Evolutionary conservation across 2,888 invertebrate species (phyloP).

Genomic region (Apodemia duryi): DNA sequence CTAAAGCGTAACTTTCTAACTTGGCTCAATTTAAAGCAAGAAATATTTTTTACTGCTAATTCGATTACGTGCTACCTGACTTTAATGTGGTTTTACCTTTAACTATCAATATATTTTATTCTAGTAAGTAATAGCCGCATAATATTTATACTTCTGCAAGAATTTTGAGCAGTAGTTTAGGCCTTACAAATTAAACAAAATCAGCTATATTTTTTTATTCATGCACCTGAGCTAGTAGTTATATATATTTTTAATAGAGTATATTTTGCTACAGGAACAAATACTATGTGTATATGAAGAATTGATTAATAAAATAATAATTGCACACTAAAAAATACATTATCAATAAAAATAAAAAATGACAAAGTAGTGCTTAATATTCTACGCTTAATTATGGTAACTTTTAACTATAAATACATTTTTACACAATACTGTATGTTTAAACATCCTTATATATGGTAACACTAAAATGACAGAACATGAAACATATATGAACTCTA

Average conservation of each 20-base stretch:
- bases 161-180: not conserved
- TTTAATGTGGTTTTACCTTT: not conserved
- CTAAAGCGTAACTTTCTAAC: too few species aligned
- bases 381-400: slow-evolving; percentile 31
- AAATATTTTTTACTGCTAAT: too few species aligned
- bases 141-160: not conserved
- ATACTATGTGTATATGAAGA: not conserved
- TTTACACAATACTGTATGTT: slow-evolving; percentile 23
- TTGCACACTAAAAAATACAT: not conserved
- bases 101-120: not conserved
- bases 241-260: slow-evolving; percentile 2
- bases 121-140: not conserved
- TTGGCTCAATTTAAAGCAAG: too few species aligned
- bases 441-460: slow-evolving; percentile 19
- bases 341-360: not conserved
- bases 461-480: slow-evolving; percentile 20
- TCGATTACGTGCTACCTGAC: not conserved
- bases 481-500: not conserved
- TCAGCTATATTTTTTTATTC: not conserved
- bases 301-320: not conserved
- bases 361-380: slow-evolving; percentile 11
- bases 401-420: slow-evolving; percentile 26
- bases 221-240: not conserved
- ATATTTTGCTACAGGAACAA: slow-evolving; percentile 15
- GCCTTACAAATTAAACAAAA: slow-evolving; percentile 1